Percentiles rank a stretch among this genome's conserved stretches.
Evolutionary conservation across 2,888 invertebrate genomes (phyloP).

Genomic region (Laspeyria flexula): DNA sequence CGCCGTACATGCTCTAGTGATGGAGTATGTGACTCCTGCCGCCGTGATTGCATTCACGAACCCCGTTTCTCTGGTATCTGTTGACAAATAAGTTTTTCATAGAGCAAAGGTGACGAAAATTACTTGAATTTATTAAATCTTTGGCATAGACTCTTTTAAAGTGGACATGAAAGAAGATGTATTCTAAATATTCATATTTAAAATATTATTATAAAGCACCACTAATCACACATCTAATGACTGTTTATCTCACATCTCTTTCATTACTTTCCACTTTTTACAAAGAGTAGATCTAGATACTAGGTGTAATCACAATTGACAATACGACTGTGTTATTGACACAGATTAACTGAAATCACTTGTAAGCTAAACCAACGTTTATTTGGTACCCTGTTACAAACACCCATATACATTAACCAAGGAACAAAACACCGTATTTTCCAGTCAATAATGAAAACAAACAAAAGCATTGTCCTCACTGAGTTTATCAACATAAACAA

Average conservation of each 20-base stretch:
- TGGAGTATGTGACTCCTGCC: slow-evolving; percentile 95
- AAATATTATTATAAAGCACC: too few relatives aligned
- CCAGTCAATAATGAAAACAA: slow-evolving; percentile 34
- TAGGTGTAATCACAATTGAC: too few relatives aligned
- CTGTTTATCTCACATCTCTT: too few relatives aligned
- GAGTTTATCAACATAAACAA: slow-evolving; percentile 34
- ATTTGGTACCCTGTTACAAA: background rate
- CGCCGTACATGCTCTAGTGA: slow-evolving; percentile 95
- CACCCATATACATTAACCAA: background rate
- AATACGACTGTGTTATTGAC: too few relatives aligned
- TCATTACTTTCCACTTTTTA: too few relatives aligned
- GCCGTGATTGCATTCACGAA: slow-evolving; percentile 96
- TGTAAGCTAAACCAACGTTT: too few relatives aligned
- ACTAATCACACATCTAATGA: too few relatives aligned
- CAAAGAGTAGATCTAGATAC: too few relatives aligned
- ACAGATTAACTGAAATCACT: too few relatives aligned
- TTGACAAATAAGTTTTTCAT: slow-evolving; percentile 33
- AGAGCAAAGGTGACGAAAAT: background rate
- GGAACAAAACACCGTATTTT: background rate
- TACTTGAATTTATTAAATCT: too few relatives aligned
- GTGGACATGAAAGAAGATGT: background rate
- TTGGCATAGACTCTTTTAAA: background rate
- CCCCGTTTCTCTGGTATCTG: slow-evolving; percentile 96
- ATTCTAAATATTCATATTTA: too few relatives aligned
- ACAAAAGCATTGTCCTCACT: slow-evolving; percentile 21